These are phyloP conservation scores for Hippocampus comes DNA, from an alignment of 2,113 vertebrate genomes.

Conservation along the genomic window DNA sequence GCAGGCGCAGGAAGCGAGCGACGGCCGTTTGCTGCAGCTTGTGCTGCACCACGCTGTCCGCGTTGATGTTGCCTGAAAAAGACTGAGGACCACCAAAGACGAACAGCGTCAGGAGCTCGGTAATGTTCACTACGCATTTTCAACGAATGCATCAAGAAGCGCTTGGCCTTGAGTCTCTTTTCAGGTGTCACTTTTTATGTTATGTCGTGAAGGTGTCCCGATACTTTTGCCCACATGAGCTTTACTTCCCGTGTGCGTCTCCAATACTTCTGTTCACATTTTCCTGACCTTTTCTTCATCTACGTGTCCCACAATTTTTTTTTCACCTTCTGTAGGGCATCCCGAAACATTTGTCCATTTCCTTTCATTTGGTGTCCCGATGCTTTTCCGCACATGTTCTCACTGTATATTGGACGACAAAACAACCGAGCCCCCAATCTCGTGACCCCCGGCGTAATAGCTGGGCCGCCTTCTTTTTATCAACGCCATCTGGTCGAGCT, in stretches of 20 bases:
- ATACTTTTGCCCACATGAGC: no score
- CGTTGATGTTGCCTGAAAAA: conserved; percentile 37
- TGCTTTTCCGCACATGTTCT: no score
- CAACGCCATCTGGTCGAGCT: not conserved
- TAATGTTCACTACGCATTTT: not conserved
- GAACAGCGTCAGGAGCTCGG: not conserved
- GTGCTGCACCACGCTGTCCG: conserved; percentile 57
- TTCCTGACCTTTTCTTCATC: no score
- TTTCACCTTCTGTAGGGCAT: not conserved
- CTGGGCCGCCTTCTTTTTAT: not conserved
- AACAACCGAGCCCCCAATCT: not conserved
- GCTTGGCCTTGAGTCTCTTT: not conserved
- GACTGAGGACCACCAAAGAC: conserved; percentile 11
- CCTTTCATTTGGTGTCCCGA: not conserved
- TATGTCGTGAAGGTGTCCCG: no score
- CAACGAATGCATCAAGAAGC: not conserved
- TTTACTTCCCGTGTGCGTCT: not conserved
- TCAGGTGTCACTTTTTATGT: not conserved
- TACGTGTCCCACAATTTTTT: no score
- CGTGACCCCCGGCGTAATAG: not conserved
- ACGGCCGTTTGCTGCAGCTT: conserved; percentile 54
- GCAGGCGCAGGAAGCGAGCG: conserved; percentile 62
- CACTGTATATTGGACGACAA: no score
- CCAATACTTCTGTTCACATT: not conserved
- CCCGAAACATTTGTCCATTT: not conserved